phyloP scores from a whole-genome alignment of 2,888 invertebrate genomes.

The Tenthredo distinguenda region DNA sequence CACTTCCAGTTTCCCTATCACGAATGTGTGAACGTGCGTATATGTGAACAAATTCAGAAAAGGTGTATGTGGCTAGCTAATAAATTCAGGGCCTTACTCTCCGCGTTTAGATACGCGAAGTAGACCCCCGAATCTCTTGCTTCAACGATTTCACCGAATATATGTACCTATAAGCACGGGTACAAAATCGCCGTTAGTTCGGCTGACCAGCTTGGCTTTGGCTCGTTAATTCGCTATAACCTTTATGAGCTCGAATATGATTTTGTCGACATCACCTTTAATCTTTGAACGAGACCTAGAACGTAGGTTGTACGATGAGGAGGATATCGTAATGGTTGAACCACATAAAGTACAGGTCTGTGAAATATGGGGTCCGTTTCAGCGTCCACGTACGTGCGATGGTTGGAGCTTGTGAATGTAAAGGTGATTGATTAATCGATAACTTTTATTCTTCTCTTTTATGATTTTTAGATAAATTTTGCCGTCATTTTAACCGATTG shows the following conservation, averaged over 20 bases:
- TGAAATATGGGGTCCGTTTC: neutral
- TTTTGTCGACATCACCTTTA: neutral
- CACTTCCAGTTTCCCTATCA: constrained; percentile 6
- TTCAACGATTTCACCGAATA: neutral
- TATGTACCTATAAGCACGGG: neutral
- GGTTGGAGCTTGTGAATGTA: neutral
- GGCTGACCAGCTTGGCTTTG: neutral
- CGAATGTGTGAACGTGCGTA: neutral
- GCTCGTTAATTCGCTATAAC: neutral
- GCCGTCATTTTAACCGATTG: neutral
- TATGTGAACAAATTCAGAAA: neutral
- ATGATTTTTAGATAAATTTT: neutral
- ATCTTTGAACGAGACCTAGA: neutral
- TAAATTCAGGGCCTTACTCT: neutral
- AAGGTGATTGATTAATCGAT: neutral
- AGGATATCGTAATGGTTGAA: neutral
- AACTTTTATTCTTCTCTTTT: neutral
- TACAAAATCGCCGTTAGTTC: neutral
- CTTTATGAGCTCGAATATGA: neutral
- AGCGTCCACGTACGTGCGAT: neutral
- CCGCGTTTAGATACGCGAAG: neutral
- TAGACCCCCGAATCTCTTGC: constrained; percentile 5
- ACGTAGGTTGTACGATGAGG: neutral
- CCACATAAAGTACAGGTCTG: neutral
- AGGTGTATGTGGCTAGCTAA: neutral